Base-by-base conservation (phyloP, 2,113 vertebrate genomes). In the Heteronetta atricapilla region DNA sequence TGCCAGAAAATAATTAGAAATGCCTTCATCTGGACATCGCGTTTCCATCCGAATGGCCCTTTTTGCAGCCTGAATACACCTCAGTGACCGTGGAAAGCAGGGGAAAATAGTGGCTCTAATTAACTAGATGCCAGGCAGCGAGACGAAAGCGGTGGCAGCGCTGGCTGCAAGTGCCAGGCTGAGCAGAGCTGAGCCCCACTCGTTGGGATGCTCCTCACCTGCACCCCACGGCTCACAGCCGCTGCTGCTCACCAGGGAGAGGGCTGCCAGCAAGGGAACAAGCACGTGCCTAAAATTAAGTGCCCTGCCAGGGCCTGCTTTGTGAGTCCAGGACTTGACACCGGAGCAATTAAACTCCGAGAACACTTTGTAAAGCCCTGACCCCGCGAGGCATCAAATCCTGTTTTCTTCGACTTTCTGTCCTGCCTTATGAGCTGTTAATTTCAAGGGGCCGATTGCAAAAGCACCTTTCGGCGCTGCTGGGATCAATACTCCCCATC, bases 331-430 rank as follows among this genome's bases (percentile, higher is more conserved):
- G 69, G 60, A 67, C 60, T 64, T n/a, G 44, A 93, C 66, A 90
- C 56, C 1, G 3, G 44, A 94, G 81, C 84, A 95, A 91, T 94
- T 94, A 91, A 95, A 74, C 87, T 76, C 87, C 3, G 0, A 68
- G 86, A 90, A 81, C 52, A 42, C 81, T 94, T 94, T 68, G 81
- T 90, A 89, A 78, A 85, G 55, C 85, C 18, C 74, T 87, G 91
- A 92, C 74, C 89, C 53, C 69, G 40, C 0, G 5, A 85, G 91
- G 82, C 84, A 85, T 82, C 95, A 94, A 95, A 92, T 89, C 59
- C 89, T 64, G 62, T 95, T 95, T 85, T 60, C 91, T 94, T 95
- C 50, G 81, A 96, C 93, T 92, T 94, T 97, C 96, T 95, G 91
- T 89, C 89, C 66, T 89, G 81, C 77, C 88, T 92, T 72, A 86